Evolutionary conservation across 2,888 invertebrate genomes (phyloP).

Genomic region (Dione vanillae): DNA sequence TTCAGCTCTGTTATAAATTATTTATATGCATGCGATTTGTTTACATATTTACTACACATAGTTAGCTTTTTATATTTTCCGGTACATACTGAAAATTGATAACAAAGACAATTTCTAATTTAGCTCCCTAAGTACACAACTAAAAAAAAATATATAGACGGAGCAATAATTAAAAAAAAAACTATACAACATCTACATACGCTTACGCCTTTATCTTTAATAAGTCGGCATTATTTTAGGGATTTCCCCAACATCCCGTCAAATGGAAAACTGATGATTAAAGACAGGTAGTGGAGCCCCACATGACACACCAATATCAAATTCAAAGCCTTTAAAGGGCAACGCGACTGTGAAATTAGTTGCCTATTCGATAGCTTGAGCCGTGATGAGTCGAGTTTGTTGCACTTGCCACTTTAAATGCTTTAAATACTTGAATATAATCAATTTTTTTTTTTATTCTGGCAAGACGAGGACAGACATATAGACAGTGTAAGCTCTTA

Average conservation of each 20-base stretch:
- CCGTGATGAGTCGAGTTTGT: slow-evolving; percentile 54
- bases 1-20: too few relatives aligned
- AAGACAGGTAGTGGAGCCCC: slow-evolving; percentile 29
- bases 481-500: too few relatives aligned
- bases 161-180: slow-evolving; percentile 1
- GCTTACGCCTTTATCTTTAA: slow-evolving; percentile 17
- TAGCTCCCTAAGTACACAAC: background rate
- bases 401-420: slow-evolving; percentile 39
- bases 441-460: too few relatives aligned
- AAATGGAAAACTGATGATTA: slow-evolving; percentile 26
- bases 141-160: background rate
- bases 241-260: slow-evolving; percentile 19
- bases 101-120: background rate
- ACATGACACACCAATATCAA: slow-evolving; percentile 61
- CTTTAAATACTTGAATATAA: too few relatives aligned
- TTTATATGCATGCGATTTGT: too few relatives aligned
- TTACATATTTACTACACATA: too few relatives aligned
- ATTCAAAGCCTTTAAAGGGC: slow-evolving; percentile 68
- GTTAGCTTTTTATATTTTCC: background rate
- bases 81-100: background rate
- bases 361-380: slow-evolving; percentile 61
- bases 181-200: background rate
- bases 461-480: too few relatives aligned
- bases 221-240: slow-evolving; percentile 20
- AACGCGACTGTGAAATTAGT: slow-evolving; percentile 73